Conservation (phyloP, 2,797 vertebrate species). For the Gymnoscopelus microlampas region DNA sequence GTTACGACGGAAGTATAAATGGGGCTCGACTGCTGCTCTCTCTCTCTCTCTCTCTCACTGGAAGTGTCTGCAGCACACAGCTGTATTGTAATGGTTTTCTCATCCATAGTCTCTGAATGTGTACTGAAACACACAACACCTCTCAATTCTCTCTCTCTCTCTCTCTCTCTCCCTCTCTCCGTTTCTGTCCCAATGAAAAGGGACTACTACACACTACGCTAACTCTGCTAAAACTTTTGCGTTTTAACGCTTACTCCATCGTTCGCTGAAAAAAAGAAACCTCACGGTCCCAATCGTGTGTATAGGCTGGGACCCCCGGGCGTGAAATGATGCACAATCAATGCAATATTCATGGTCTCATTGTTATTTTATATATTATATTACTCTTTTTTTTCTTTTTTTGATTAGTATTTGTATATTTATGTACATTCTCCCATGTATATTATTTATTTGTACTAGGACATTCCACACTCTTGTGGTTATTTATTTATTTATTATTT, state of each 20-base stretch:
- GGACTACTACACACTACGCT: no score
- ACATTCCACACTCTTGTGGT: slow-evolving; percentile 80
- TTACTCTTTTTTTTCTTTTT: slow-evolving; percentile 42
- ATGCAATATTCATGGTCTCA: slow-evolving; percentile 85
- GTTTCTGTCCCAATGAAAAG: not conserved
- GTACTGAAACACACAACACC: slow-evolving; percentile 59
- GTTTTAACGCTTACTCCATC: slow-evolving; percentile 44
- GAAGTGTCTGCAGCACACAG: slow-evolving; percentile 69
- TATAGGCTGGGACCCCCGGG: slow-evolving; percentile 71
- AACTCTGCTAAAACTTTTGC: slow-evolving; percentile 8
- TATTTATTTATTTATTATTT: slow-evolving; percentile 89
- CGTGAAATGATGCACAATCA: slow-evolving; percentile 90
- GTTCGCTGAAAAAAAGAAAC: slow-evolving; percentile 68
- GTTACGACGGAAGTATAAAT: no score
- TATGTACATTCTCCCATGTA: slow-evolving; percentile 81
- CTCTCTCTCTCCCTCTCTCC: not conserved
- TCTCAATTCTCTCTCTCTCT: not conserved
- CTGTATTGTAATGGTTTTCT: slow-evolving; percentile 61
- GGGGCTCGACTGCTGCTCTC: slow-evolving; percentile 65
- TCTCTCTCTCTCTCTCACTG: slow-evolving; percentile 44
- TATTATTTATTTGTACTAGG: slow-evolving; percentile 87
- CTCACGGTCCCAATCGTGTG: slow-evolving; percentile 60
- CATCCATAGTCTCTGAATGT: slow-evolving; percentile 59
- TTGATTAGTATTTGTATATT: slow-evolving; percentile 39
- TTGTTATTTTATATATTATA: slow-evolving; percentile 42